These are phyloP conservation scores for Eclectus roratus DNA, from an alignment of 2,113 vertebrate genomes.

Conservation along the genomic window DNA sequence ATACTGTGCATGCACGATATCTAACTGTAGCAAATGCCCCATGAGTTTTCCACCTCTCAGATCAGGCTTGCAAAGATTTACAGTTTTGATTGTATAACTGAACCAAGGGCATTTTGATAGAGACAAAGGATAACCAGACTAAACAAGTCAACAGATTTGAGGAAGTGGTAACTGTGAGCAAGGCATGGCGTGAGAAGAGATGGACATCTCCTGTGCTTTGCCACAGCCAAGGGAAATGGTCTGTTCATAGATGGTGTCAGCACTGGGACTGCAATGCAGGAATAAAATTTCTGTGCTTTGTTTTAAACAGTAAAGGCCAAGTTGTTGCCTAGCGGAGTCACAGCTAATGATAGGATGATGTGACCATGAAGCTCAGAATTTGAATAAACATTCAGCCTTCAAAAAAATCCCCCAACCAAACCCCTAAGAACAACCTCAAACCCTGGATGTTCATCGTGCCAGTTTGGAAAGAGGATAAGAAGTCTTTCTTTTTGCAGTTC, in stretches of 20 bases:
- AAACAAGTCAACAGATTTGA: neutral
- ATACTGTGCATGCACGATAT: neutral
- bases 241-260: neutral
- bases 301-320: neutral
- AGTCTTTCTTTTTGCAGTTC: constrained; percentile 43
- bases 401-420: neutral
- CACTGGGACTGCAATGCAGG: neutral
- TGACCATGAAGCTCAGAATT: neutral
- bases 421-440: neutral
- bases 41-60: neutral
- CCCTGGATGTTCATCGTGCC: neutral
- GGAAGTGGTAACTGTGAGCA: constrained; percentile 29
- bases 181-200: neutral
- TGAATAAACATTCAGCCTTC: neutral
- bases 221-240: neutral
- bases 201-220: neutral
- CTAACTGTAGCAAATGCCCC: neutral
- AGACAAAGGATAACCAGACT: neutral
- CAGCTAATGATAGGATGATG: neutral
- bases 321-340: neutral
- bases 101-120: neutral
- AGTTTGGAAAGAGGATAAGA: constrained; percentile 57
- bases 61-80: neutral
- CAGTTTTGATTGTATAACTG: neutral
- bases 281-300: neutral